A percentile compares a stretch with the other conserved stretches of the same genome.
These are phyloP conservation scores for Heliconius aoede DNA, from an alignment of 2,888 invertebrate genomes.

Conservation along the genomic window DNA sequence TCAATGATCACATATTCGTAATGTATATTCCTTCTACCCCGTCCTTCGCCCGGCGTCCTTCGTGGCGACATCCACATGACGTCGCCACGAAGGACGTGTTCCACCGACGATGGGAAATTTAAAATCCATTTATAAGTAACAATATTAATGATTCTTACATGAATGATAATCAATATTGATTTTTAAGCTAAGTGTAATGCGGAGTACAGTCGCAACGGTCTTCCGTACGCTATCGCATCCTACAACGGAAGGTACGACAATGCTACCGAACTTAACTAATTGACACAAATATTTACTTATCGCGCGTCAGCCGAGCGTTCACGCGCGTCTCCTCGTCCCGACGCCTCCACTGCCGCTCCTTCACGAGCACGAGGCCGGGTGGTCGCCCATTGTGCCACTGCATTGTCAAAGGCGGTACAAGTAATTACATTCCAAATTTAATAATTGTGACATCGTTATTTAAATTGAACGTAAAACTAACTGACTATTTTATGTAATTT, in stretches of 20 bases:
- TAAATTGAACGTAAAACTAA: neutral
- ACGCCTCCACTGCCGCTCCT: neutral
- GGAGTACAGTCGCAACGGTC: neutral
- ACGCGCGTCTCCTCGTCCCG: slow-evolving; percentile 46
- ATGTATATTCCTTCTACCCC: neutral
- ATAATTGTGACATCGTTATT: neutral
- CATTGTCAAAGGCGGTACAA: neutral
- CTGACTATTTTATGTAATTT: no score
- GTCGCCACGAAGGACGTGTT: neutral
- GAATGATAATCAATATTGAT: neutral
- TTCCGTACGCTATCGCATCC: neutral
- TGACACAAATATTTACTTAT: slow-evolving; percentile 61
- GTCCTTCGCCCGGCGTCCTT: neutral
- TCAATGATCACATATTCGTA: slow-evolving; percentile 3
- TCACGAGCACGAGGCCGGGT: slow-evolving; percentile 5
- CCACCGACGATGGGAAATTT: neutral
- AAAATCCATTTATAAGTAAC: neutral
- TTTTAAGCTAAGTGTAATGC: neutral
- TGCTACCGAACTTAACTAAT: slow-evolving; percentile 51
- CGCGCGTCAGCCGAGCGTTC: slow-evolving; percentile 46
- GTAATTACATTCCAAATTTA: neutral
- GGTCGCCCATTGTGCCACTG: slow-evolving; percentile 13
- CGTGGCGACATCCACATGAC: no score
- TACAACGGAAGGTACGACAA: slow-evolving; percentile 30
- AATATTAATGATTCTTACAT: neutral